Base-by-base conservation (phyloP, 2,797 vertebrate genomes). In the Lutra lutra region DNA sequence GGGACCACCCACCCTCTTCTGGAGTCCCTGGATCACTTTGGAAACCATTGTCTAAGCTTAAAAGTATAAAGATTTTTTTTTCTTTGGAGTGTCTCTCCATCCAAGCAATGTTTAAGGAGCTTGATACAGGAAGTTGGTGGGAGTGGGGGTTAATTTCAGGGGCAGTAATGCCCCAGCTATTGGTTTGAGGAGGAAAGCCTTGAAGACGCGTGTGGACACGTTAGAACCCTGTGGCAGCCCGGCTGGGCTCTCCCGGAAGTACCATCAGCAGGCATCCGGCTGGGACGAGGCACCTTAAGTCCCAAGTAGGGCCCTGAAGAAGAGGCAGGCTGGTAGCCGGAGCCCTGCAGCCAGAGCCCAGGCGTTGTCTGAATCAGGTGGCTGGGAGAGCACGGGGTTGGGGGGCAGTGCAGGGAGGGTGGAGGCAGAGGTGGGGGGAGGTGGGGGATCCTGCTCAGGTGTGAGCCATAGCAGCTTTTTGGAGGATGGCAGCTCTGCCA, bases 221-320 rank as follows among this genome's bases (percentile, higher is more conserved):
- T 35, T 68, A 14, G 56, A 43, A 73, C 4, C 38, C 20, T 8
- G 4, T 54, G 17, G 20, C 25, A 29, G 23, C 66, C 40, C 13
- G 14, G 14, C 46, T 94, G 38, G 56, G 10, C 29, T 73, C 1
- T 0, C 3, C 7, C 20, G 17, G 25, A 88, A 43, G 32, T 14
- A 15, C 35, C 17, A 35, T 60, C 27, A 38, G 13, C 86, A 15
- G 35, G 43, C 0, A 1, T 68, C 77, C 54, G 51, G 27, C 23
- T 13, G 84, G 73, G 68, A 66, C 95, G 62, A 95, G 85, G 79
- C 77, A 92, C 84, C 68, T 96, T 98, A 96, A 98, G 95, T 93
- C 86, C 64, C 62, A 97, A 96, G 92, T 90, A 96, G 5, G 60
- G 64, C 68, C 83, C 91, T 62, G 73, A 92, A 94, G 95, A 95